Percentiles rank a stretch among this genome's conserved stretches.
Conservation (phyloP, 2,113 vertebrate genomes). For the Nipponia nippon region DNA sequence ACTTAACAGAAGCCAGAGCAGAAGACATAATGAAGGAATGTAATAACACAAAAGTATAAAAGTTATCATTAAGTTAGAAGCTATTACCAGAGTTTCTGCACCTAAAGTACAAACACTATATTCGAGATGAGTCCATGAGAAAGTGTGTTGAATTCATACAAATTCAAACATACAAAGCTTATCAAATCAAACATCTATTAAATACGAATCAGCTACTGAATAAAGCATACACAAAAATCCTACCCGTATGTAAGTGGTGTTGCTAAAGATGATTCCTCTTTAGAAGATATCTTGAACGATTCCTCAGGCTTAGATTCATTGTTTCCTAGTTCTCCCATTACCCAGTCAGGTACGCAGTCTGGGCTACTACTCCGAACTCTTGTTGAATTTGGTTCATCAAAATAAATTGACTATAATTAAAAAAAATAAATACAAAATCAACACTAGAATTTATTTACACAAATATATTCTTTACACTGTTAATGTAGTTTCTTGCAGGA, state of each 20-base stretch:
- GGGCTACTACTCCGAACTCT: slow-evolving; percentile 10
- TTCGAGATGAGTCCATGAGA: neutral
- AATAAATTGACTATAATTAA: slow-evolving; percentile 85
- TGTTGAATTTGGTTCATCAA: slow-evolving; percentile 80
- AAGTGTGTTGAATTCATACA: neutral
- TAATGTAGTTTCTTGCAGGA: neutral
- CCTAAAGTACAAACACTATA: neutral
- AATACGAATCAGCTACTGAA: neutral
- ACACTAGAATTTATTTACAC: neutral
- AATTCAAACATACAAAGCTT: neutral
- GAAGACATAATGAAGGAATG: fast-evolving
- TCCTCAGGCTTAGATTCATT: slow-evolving; percentile 36
- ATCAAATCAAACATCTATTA: neutral
- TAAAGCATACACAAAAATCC: neutral
- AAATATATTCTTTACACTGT: neutral
- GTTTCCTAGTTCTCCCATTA: slow-evolving; percentile 75
- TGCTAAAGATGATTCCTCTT: slow-evolving; percentile 29
- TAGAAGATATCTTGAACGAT: slow-evolving; percentile 49
- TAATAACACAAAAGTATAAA: neutral
- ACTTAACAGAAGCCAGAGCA: neutral
- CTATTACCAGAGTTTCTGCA: neutral
- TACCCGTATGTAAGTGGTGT: slow-evolving; percentile 62
- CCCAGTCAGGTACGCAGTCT: slow-evolving; percentile 80
- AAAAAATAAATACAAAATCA: neutral
- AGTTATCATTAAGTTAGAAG: neutral